Percentiles rank a stretch among this genome's conserved stretches.
These are phyloP conservation scores for Chelmon rostratus DNA, from an alignment of 2,797 vertebrate species.

Conservation along the genomic window DNA sequence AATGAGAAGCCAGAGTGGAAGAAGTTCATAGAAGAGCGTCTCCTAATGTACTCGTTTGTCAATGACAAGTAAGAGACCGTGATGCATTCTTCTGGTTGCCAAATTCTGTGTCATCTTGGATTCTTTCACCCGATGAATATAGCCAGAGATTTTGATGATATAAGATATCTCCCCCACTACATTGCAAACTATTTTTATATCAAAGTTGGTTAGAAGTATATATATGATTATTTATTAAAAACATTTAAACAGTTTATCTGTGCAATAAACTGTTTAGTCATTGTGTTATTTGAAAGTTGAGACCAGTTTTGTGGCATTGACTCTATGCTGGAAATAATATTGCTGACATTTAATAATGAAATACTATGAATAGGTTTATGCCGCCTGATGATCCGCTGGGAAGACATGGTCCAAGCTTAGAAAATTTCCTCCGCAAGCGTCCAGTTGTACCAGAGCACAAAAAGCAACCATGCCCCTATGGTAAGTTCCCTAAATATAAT, in stretches of 20 bases:
- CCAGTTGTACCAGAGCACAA: conserved; percentile 98
- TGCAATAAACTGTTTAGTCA: not conserved
- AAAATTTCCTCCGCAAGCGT: conserved; percentile 97
- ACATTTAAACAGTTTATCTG: not conserved
- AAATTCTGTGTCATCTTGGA: conserved; percentile 1
- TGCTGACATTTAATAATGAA: conserved; percentile 21
- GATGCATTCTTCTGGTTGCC: conserved; percentile 64
- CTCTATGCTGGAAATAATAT: not conserved
- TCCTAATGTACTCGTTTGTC: conserved; percentile 99
- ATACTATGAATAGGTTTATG: conserved; percentile 90
- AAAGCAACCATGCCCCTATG: conserved; percentile 99
- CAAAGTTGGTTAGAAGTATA: not conserved
- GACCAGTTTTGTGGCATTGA: not conserved
- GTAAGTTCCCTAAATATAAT: conserved; percentile 84
- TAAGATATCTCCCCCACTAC: not conserved
- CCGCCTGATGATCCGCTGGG: conserved; percentile 98
- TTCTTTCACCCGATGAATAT: not conserved
- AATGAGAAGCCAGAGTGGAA: conserved; percentile 99
- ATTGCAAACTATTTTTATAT: conserved; percentile 1
- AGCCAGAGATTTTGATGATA: not conserved
- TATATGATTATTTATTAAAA: not conserved
- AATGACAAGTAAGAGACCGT: conserved; percentile 95
- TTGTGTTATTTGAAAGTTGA: not conserved
- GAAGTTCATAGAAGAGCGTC: conserved; percentile 98
- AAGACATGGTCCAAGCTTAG: conserved; percentile 97